Evolutionary conservation across 2,113 vertebrate species (phyloP).

Genomic region (Proteles cristata): DNA sequence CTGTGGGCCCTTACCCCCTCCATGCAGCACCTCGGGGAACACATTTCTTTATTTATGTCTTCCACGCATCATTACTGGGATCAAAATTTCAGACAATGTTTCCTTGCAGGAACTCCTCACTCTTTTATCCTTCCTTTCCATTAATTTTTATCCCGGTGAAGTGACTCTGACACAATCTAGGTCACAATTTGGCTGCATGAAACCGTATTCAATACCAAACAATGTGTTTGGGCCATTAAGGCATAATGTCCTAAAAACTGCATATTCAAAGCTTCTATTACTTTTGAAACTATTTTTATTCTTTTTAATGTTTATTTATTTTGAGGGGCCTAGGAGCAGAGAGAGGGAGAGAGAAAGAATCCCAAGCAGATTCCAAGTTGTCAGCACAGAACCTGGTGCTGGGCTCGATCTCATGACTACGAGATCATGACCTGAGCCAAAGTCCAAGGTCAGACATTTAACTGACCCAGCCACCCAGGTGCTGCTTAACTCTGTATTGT

Average conservation of each 20-base stretch:
- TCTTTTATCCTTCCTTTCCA: slow-evolving; percentile 62
- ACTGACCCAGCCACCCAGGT: too few species aligned
- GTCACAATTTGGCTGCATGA: neutral
- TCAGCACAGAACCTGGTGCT: too few species aligned
- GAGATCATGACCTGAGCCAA: too few species aligned
- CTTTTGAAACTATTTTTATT: neutral
- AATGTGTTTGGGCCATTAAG: slow-evolving; percentile 23
- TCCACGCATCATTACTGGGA: neutral
- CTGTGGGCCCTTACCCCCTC: neutral
- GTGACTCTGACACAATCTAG: slow-evolving; percentile 32
- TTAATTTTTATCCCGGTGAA: slow-evolving; percentile 59
- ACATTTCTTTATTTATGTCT: neutral
- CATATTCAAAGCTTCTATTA: neutral
- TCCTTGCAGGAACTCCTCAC: neutral
- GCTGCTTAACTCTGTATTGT: slow-evolving; percentile 25
- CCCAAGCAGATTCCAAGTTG: too few species aligned
- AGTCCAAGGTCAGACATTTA: too few species aligned
- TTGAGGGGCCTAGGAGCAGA: too few species aligned
- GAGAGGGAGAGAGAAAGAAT: too few species aligned
- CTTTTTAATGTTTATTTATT: too few species aligned
- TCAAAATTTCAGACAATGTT: neutral
- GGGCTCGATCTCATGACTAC: too few species aligned
- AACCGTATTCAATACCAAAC: slow-evolving; percentile 38
- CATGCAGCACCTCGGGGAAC: neutral
- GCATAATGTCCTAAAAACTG: slow-evolving; percentile 33